Percentiles rank a stretch among this genome's conserved stretches.
Conservation (phyloP, 1,140 invertebrate species). For the Drosophila carrolli region DNA sequence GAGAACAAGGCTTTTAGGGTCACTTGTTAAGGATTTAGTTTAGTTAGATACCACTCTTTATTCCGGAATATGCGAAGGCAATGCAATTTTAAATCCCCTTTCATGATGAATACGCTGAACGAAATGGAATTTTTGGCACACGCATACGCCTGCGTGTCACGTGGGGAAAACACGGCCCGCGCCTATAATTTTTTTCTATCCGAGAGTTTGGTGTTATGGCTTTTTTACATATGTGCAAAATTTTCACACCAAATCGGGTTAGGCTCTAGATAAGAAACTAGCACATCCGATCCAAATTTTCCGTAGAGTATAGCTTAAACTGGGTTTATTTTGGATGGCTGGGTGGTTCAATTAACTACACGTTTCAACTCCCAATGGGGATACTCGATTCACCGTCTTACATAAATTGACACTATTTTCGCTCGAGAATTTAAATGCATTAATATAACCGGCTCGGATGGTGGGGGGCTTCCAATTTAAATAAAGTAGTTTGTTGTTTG, state of each 20-base stretch:
- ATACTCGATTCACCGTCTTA: slow-evolving; percentile 18
- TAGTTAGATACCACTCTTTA: not conserved
- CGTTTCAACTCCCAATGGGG: slow-evolving; percentile 20
- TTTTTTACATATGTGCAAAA: slow-evolving; percentile 1
- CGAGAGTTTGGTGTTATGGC: slow-evolving; percentile 7
- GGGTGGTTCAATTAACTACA: slow-evolving; percentile 5
- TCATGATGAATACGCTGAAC: slow-evolving; percentile 7
- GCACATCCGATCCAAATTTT: not conserved
- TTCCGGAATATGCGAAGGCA: slow-evolving; percentile 2
- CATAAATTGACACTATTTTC: slow-evolving; percentile 33
- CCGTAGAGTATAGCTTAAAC: not conserved
- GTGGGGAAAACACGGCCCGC: slow-evolving; percentile 36
- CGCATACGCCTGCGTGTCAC: slow-evolving; percentile 48
- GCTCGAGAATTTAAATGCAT: slow-evolving; percentile 13
- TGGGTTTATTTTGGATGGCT: slow-evolving; percentile 1
- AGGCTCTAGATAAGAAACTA: not conserved
- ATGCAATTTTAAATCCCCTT: slow-evolving; percentile 18
- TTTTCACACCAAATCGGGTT: slow-evolving; percentile 2
- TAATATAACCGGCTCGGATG: slow-evolving; percentile 31
- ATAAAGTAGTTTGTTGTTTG: slow-evolving; percentile 31
- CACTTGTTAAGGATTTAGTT: no score
- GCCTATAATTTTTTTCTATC: slow-evolving; percentile 33
- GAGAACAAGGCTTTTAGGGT: not conserved
- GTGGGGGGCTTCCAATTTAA: slow-evolving; percentile 12
- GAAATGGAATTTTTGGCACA: slow-evolving; percentile 38